phyloP scores from a whole-genome alignment of 2,797 vertebrate species.

The Natrix natrix region DNA sequence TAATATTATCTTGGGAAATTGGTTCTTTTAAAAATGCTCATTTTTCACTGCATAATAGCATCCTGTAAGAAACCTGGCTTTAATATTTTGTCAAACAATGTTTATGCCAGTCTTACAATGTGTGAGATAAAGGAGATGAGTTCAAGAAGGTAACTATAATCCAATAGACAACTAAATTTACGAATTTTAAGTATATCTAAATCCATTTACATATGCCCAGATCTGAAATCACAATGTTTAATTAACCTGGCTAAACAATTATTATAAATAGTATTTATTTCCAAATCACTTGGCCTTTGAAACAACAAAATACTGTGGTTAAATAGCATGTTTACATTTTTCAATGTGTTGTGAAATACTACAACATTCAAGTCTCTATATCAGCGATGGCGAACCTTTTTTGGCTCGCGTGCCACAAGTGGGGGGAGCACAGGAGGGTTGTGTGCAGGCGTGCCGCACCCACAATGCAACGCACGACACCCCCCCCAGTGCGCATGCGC shows the following conservation, averaged over 20 bases:
- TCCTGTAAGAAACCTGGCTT: background rate
- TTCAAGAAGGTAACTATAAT: background rate
- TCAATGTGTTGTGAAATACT: background rate
- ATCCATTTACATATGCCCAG: background rate
- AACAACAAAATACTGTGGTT: slow-evolving; percentile 19
- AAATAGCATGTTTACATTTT: background rate
- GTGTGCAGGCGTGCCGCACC: too few species aligned
- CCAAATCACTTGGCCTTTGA: slow-evolving; percentile 10
- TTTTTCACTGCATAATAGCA: background rate
- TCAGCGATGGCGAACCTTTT: too few species aligned
- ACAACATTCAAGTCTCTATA: background rate
- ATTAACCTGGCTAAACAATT: background rate
- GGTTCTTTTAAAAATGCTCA: background rate
- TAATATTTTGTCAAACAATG: slow-evolving; percentile 1
- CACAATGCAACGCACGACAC: too few species aligned
- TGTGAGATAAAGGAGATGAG: background rate
- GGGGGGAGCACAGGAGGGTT: too few species aligned
- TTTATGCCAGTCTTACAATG: background rate
- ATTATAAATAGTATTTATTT: fast-evolving
- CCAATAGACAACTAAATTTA: background rate
- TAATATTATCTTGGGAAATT: background rate
- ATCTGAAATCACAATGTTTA: background rate
- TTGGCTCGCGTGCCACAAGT: too few species aligned
- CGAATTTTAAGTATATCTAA: background rate
- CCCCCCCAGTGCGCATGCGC: too few species aligned